These are phyloP conservation scores for Gavialis gangeticus DNA, from an alignment of 2,113 vertebrate genomes.

Conservation along the genomic window DNA sequence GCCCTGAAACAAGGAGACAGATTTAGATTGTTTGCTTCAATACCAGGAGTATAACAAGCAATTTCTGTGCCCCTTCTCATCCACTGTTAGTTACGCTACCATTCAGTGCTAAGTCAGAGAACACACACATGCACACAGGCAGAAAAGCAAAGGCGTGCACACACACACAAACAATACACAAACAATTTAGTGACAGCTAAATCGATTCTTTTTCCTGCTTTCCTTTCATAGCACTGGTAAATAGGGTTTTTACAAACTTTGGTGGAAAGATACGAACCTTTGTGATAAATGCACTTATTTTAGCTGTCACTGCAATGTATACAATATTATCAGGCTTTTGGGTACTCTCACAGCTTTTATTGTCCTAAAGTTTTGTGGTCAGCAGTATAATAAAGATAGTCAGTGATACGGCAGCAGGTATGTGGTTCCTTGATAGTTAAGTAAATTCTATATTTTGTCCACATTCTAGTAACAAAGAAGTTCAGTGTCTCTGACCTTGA, in stretches of 20 bases:
- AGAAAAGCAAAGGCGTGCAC: not conserved
- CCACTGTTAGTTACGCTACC: too few species aligned
- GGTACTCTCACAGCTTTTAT: not conserved
- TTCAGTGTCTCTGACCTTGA: conserved; percentile 77
- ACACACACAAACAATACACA: not conserved
- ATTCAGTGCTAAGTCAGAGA: not conserved
- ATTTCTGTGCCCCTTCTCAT: too few species aligned
- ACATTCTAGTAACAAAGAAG: conserved; percentile 48
- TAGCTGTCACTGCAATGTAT: not conserved
- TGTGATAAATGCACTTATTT: not conserved
- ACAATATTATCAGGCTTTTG: not conserved
- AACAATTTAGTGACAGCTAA: not conserved
- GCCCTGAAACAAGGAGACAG: not conserved
- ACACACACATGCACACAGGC: not conserved
- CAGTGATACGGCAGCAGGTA: not conserved
- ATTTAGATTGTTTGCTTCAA: rapidly evolving
- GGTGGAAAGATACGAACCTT: not conserved
- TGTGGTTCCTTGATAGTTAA: not conserved
- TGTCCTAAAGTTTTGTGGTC: conserved; percentile 27
- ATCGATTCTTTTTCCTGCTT: not conserved
- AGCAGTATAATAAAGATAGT: conserved; percentile 16
- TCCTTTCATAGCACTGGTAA: not conserved
- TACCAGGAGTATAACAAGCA: not conserved
- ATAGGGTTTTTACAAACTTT: not conserved
- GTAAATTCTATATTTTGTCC: conserved; percentile 47